Conservation (phyloP, 2,797 vertebrate species). For the Gymnopithys bicolor region DNA sequence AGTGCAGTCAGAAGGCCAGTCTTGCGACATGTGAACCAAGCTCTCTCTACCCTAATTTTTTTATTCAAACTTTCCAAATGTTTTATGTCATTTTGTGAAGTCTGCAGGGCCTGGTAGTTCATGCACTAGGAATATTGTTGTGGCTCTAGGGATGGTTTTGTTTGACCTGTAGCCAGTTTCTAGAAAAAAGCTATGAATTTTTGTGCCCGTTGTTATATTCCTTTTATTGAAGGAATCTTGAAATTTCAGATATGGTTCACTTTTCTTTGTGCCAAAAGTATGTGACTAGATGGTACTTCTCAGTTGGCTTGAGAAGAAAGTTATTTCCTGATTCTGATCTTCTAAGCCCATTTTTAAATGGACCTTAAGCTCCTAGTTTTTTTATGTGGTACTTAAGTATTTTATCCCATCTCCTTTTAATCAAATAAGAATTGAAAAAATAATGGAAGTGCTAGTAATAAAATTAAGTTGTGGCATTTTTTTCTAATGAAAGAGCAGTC, state of each 20-base stretch:
- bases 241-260: neutral
- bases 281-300: neutral
- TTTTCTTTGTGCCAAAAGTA: neutral
- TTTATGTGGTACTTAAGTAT: neutral
- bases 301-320: neutral
- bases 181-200: neutral
- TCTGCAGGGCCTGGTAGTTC: neutral
- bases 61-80: neutral
- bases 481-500: neutral
- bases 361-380: neutral
- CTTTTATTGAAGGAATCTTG: neutral
- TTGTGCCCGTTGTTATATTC: neutral
- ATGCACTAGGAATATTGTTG: neutral
- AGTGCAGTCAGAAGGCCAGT: neutral
- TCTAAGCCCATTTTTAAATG: neutral
- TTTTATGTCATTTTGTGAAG: neutral
- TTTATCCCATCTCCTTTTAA: neutral
- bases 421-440: neutral
- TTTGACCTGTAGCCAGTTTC: neutral
- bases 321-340: neutral
- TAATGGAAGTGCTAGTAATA: neutral
- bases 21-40: neutral
- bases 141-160: neutral
- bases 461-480: fast-evolving
- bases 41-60: neutral